Evolutionary conservation across 2,797 vertebrate genomes (phyloP), one percentile per base, ranked within the genome.

Genomic region (Typhlichthys eigenmanni): DNA sequence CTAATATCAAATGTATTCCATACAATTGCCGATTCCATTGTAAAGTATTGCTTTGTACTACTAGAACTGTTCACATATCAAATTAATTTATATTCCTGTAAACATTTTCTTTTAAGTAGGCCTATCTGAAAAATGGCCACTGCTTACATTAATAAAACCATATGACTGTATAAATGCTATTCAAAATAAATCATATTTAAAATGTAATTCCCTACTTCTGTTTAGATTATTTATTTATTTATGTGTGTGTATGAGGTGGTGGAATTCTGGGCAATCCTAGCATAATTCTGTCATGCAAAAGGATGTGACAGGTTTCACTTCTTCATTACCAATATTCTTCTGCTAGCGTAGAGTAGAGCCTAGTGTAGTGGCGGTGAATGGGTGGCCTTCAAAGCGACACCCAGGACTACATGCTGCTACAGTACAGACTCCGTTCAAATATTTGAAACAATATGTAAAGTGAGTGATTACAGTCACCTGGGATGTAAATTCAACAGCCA

Each of bases 401-500:
- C 24, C 38, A 43, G 38, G 38, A 43, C 24, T 29, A 9, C 8
- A 14, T 2, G 48, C 17, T 49, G 19, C 13, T 14, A 13, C 17
- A 45, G 32, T 51, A 4, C 3, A 7, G 19, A 8, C n/a, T 24
- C 48, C 16, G 17, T 60, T n/a, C 9, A 60, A 24, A 55, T 43
- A 38, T 45, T 34, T 64, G 19, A 45, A 0, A 34, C 60, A 24
- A 29, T 53, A 52, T 16, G 43, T 10, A 48, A 17, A 76, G 14
- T 54, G 8, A 16, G 50, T 55, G 56, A 4, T 49, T 38, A 16
- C 63, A 55, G 45, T 50, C 12, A 71, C 72, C 10, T 54, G 9
- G 47, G 10, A 74, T 65, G 66, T 60, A 59, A 50, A 79, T 38
- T 58, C 12, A 81, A 64, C 58, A 65, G 61, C 67, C 78, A 87